Evolutionary conservation across 2,113 vertebrate genomes (phyloP).

Genomic region (Seriola rivoliana): DNA sequence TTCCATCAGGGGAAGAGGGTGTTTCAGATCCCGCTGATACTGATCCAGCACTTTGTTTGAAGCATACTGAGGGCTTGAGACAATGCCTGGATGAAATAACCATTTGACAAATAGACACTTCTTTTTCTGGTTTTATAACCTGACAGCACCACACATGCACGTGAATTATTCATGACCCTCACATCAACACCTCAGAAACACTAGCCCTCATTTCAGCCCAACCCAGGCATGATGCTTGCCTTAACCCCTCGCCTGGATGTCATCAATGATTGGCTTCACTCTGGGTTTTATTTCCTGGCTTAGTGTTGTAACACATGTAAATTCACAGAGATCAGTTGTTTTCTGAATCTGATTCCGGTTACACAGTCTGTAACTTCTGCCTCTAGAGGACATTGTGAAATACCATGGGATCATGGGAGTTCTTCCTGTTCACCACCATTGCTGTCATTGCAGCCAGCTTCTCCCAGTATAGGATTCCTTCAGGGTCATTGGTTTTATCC

Average conservation of each 20-base stretch:
- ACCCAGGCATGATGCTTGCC: slow-evolving; percentile 45
- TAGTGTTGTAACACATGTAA: not conserved
- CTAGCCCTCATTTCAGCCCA: slow-evolving; percentile 8
- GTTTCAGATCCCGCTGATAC: too few relatives aligned
- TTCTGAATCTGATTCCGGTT: not conserved
- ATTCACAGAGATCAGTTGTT: not conserved
- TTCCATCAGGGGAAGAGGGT: too few relatives aligned
- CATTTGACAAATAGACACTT: not conserved
- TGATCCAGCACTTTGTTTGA: not conserved
- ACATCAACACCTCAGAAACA: slow-evolving; percentile 18
- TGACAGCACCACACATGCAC: slow-evolving; percentile 11
- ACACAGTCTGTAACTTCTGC: too few relatives aligned
- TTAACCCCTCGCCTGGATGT: slow-evolving; percentile 31
- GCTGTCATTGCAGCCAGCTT: too few relatives aligned
- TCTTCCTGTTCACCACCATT: too few relatives aligned
- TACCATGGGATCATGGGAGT: too few relatives aligned
- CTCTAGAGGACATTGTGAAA: too few relatives aligned
- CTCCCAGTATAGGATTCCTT: too few relatives aligned
- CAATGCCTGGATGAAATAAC: not conserved
- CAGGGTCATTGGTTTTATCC: too few relatives aligned
- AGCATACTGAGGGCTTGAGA: not conserved
- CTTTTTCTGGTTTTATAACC: not conserved
- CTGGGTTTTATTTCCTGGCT: slow-evolving; percentile 5
- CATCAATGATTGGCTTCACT: slow-evolving; percentile 9
- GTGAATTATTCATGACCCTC: slow-evolving; percentile 67